These are phyloP conservation scores for Drosophila kuntzei DNA, from an alignment of 2,888 invertebrate genomes.

Conservation along the genomic window DNA sequence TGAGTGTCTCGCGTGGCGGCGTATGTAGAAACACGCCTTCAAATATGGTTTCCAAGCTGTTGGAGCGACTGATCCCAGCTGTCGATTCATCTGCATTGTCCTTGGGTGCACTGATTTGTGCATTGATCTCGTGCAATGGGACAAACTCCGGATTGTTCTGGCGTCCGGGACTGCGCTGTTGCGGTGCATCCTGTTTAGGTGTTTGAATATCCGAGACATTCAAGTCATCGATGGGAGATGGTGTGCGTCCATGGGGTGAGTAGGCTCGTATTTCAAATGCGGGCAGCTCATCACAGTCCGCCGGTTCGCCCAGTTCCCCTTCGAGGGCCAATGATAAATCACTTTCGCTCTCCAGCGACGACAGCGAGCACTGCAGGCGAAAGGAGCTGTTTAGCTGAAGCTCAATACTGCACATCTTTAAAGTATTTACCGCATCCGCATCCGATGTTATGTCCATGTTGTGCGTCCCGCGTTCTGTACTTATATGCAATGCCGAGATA, in stretches of 20 bases:
- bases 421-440: constrained; percentile 62
- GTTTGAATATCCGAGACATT: constrained; percentile 57
- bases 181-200: constrained; percentile 48
- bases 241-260: constrained; percentile 83
- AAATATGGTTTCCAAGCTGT: constrained; percentile 84
- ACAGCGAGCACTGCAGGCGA: constrained; percentile 76
- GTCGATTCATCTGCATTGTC: constrained; percentile 55
- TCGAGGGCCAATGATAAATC: constrained; percentile 82
- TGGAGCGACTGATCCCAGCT: constrained; percentile 56
- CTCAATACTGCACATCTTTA: constrained; percentile 45
- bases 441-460: constrained; percentile 58
- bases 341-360: constrained; percentile 81
- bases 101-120: constrained; percentile 83
- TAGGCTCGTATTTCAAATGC: constrained; percentile 83
- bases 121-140: constrained; percentile 83
- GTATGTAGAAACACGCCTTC: constrained; percentile 84
- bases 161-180: constrained; percentile 31
- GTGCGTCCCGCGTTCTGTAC: constrained; percentile 39
- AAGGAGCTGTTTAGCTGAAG: constrained; percentile 62
- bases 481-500: constrained; percentile 46
- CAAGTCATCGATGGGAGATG: constrained; percentile 83
- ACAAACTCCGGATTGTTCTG: constrained; percentile 80
- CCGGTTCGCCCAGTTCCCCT: constrained; percentile 65
- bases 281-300: constrained; percentile 82
- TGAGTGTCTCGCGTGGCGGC: constrained; percentile 74